Base-by-base conservation (phyloP, 2,113 vertebrate genomes). In the Agapornis roseicollis region DNA sequence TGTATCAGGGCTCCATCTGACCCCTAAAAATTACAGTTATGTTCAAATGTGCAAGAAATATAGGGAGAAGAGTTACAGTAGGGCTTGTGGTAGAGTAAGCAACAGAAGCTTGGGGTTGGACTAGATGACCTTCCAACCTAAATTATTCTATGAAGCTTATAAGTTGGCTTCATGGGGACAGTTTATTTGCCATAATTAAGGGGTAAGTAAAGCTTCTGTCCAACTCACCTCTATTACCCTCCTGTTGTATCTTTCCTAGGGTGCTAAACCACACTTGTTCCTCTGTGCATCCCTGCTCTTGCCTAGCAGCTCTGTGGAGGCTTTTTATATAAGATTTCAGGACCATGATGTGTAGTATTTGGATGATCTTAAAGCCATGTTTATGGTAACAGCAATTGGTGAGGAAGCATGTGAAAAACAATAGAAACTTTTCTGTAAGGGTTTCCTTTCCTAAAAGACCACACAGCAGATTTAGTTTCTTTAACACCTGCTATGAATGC, bases 1-100 rank as follows among this genome's bases (percentile, higher is more conserved):
- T 55, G 42, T 14, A 22, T 5, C 14, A 35, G 46, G 23, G 35
- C 4, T 35, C 53, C 76, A 18, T 50, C 24, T 37, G 53, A 22
- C 2, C 7, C 0, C 0, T 42, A 13, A 7, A 20, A 4, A 17
- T 9, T 68, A 13, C 18, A 56, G 17, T 83, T 42, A 7, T 9
- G 10, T 50, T 69, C 55, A 47, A 80, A 87, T 6, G 6, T 74
- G 37, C 33, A 64, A 76, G 42, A 70, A 81, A 27, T 22, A 46
- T 2, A 12, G 11, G 17, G 29, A 35, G 13, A 60, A 7, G 28
- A 14, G 4, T 53, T 70, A 5, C 11, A 37, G 13, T 4, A n/a
- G 29, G 14, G 44, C 14, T 61, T 65, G 31, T 39, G 46, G 42
- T 15, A 35, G 14, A 14, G 39, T 9, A 46, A 52, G 10, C 3